phyloP scores from a whole-genome alignment of 2,888 invertebrate genomes.

The Melieria picta region DNA sequence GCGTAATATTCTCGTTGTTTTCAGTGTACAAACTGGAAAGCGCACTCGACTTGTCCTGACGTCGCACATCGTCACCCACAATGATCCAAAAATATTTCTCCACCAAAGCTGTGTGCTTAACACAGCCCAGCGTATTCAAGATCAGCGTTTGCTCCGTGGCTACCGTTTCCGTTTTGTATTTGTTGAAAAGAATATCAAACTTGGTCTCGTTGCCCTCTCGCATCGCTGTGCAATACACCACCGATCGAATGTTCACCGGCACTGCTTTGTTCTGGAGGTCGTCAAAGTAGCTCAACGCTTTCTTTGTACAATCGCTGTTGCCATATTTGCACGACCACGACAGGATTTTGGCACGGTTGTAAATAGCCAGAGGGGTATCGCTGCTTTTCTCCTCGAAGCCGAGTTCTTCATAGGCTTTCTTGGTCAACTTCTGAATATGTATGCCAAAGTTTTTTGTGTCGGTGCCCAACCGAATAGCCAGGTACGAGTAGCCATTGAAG shows the following conservation, averaged over 20 bases:
- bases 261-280: constrained; percentile 55
- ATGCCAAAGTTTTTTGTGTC: constrained; percentile 51
- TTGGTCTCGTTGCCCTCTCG: constrained; percentile 72
- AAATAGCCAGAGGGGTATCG: constrained; percentile 70
- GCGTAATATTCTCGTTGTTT: constrained; percentile 68
- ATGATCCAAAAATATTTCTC: constrained; percentile 68
- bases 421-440: constrained; percentile 67
- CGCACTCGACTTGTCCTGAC: constrained; percentile 61
- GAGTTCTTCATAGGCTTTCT: constrained; percentile 67
- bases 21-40: constrained; percentile 67
- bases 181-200: constrained; percentile 74
- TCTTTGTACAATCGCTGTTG: constrained; percentile 69
- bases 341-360: constrained; percentile 71
- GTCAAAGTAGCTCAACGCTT: constrained; percentile 65
- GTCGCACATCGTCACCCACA: constrained; percentile 62
- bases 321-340: constrained; percentile 75
- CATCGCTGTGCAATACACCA: constrained; percentile 81
- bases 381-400: constrained; percentile 65
- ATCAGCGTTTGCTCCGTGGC: constrained; percentile 77
- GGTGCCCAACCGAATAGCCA: constrained; percentile 58
- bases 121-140: constrained; percentile 76
- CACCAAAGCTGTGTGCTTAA: constrained; percentile 69
- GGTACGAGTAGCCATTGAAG: constrained; percentile 65
- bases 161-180: constrained; percentile 71
- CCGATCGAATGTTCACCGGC: constrained; percentile 73